These are phyloP conservation scores for Balanococcus diminutus DNA, from an alignment of 2,888 invertebrate species.

Conservation along the genomic window DNA sequence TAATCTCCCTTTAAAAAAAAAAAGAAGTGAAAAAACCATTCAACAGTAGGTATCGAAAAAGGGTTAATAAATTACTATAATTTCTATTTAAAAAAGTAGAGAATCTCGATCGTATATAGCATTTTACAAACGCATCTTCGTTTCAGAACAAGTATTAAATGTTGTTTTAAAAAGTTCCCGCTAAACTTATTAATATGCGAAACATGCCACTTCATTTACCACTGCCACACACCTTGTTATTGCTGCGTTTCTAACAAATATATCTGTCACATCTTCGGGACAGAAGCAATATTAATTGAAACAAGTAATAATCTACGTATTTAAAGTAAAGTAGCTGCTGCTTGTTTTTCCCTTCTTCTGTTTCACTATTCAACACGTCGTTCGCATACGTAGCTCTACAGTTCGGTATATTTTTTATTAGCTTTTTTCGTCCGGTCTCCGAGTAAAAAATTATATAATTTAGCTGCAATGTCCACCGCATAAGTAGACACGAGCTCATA, in stretches of 20 bases:
- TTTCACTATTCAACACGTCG: background rate
- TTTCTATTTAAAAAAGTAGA: background rate
- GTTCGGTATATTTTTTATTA: no score
- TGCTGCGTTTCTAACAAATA: conserved; percentile 48
- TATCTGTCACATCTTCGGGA: conserved; percentile 48
- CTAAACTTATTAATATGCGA: conserved; percentile 51
- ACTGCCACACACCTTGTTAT: conserved; percentile 52
- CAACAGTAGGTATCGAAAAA: background rate
- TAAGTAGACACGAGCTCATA: background rate
- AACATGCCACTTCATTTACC: conserved; percentile 51
- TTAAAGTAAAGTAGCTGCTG: conserved; percentile 38
- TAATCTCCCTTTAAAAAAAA: no score
- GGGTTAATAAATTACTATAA: conserved; percentile 18
- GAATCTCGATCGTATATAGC: background rate
- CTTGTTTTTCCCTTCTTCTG: background rate
- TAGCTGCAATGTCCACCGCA: background rate
- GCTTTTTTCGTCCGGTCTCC: no score
- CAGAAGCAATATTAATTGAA: conserved; percentile 50
- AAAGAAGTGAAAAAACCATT: background rate
- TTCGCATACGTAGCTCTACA: background rate
- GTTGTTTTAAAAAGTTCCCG: conserved; percentile 37
- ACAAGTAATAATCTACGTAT: conserved; percentile 46
- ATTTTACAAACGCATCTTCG: background rate
- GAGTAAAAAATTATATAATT: background rate
- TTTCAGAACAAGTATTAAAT: conserved; percentile 21